Conservation (phyloP, 2,113 vertebrate genomes). For the Prolemur simus region DNA sequence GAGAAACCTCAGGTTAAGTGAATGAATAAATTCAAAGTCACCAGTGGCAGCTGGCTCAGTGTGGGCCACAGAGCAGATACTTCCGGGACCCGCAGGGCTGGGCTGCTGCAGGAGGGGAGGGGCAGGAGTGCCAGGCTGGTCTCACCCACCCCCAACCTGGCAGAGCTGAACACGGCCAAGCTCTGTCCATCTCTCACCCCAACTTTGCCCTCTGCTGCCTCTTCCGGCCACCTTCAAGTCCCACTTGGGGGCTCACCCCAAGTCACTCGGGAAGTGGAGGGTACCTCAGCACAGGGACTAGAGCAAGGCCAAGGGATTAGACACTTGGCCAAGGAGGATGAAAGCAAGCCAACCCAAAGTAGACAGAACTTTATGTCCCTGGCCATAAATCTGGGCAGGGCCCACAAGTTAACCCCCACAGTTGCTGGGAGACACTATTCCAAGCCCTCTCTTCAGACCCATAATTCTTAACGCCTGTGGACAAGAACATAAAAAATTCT, state of each 20-base stretch:
- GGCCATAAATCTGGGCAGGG: neutral
- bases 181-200: neutral
- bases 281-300: neutral
- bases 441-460: neutral
- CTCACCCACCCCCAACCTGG: neutral
- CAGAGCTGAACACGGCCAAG: neutral
- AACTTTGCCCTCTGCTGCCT: neutral
- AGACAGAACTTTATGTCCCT: neutral
- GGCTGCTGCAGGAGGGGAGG: neutral
- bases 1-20: neutral
- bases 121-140: accelerated
- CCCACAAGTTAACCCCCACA: neutral
- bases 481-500: neutral
- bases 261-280: neutral
- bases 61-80: neutral
- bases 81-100: no score
- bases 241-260: neutral
- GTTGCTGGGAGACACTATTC: neutral
- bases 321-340: neutral
- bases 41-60: neutral
- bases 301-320: neutral
- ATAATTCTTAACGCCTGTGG: neutral
- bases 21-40: neutral
- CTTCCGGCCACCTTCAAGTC: neutral
- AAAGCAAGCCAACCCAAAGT: neutral